Evolutionary conservation across 2,888 invertebrate genomes (phyloP).

Genomic region (Brachylomia viminalis): DNA sequence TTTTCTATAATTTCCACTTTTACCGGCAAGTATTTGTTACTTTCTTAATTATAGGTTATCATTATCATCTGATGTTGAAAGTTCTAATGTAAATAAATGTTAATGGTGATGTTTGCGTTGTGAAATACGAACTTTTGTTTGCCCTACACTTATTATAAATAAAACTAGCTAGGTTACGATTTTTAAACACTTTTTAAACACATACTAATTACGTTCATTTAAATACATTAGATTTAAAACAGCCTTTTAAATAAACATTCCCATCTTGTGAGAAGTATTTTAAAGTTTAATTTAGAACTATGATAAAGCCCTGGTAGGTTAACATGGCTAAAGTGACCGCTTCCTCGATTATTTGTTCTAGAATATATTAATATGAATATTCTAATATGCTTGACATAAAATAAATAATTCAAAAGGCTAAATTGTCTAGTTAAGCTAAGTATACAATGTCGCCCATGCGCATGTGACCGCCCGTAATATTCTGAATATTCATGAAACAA

Average conservation of each 20-base stretch:
- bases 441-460: no score
- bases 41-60: conserved; percentile 41
- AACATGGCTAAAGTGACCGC: background rate
- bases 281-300: background rate
- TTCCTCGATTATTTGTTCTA: background rate
- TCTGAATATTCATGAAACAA: no score
- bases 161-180: background rate
- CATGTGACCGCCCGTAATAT: no score
- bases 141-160: background rate
- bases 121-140: conserved; percentile 13
- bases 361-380: background rate
- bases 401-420: conserved; percentile 18
- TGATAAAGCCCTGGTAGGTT: no score
- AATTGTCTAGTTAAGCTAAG: background rate
- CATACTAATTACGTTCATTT: no score
- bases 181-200: background rate
- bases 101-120: conserved; percentile 8
- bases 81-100: conserved; percentile 23
- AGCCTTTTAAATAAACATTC: background rate
- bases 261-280: no score
- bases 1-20: conserved; percentile 5
- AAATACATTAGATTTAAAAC: background rate
- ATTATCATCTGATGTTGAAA: conserved; percentile 24
- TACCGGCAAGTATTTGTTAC: conserved; percentile 22
- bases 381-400: background rate